Evolutionary conservation across 2,113 vertebrate species (phyloP).

Genomic region (Otus sunia): DNA sequence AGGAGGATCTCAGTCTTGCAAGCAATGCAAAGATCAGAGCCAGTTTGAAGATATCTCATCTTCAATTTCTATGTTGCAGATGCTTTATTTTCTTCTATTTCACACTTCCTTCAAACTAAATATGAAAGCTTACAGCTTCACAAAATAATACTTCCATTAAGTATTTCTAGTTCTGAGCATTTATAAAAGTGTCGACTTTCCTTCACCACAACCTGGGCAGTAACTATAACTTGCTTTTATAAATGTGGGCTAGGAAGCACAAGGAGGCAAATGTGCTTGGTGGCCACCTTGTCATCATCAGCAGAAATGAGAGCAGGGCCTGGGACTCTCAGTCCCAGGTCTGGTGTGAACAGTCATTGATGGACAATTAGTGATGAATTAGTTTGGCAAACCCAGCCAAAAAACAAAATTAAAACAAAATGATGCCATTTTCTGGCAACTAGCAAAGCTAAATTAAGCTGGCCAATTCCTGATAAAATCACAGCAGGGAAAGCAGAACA

Average conservation of each 20-base stretch:
- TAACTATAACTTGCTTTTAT: background rate
- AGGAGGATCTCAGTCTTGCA: background rate
- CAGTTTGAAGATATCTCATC: background rate
- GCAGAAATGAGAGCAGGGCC: background rate
- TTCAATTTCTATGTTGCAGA: background rate
- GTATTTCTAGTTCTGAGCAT: background rate
- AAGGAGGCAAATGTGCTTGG: fast-evolving
- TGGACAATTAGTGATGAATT: background rate
- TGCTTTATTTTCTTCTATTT: background rate
- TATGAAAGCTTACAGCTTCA: background rate
- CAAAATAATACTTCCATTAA: background rate
- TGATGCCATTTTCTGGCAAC: conserved; percentile 56
- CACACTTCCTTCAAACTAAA: background rate
- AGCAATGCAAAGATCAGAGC: background rate
- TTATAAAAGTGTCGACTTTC: background rate
- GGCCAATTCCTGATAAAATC: conserved; percentile 40
- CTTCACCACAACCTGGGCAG: background rate
- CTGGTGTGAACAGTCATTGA: background rate
- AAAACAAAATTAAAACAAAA: conserved; percentile 1
- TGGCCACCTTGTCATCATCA: fast-evolving
- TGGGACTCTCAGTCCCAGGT: background rate
- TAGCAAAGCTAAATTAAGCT: conserved; percentile 26
- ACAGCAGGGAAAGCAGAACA: conserved; percentile 54
- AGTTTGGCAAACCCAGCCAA: background rate
- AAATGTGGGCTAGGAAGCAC: fast-evolving